Percentiles rank a stretch among this genome's conserved stretches.
phyloP scores from a whole-genome alignment of 2,797 vertebrate species.

The Sparidentex hasta region DNA sequence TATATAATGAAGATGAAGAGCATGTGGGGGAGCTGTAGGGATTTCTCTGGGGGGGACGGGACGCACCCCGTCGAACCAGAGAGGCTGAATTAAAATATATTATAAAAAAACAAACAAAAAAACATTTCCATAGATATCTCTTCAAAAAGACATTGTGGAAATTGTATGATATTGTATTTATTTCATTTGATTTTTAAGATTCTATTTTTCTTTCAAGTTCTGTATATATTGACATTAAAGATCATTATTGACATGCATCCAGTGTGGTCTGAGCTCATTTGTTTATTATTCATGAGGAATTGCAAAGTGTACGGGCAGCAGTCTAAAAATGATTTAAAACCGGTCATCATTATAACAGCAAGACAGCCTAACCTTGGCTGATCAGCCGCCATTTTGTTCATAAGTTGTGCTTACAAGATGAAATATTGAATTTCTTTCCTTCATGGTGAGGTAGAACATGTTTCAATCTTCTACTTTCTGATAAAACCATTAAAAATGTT shows the following conservation, averaged over 20 bases:
- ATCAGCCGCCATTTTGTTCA: background rate
- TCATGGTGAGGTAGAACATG: too few relatives aligned
- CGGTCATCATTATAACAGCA: background rate
- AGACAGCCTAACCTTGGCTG: background rate
- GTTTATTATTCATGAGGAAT: background rate
- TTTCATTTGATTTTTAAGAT: constrained; percentile 96
- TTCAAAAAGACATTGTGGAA: constrained; percentile 92
- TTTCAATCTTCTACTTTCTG: background rate
- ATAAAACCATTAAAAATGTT: background rate
- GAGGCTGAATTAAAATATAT: constrained; percentile 64
- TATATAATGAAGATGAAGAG: constrained; percentile 76
- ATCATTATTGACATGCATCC: constrained; percentile 89
- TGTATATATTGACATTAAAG: constrained; percentile 97
- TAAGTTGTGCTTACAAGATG: background rate
- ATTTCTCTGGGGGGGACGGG: constrained; percentile 75
- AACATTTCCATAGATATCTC: constrained; percentile 85
- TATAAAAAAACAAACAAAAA: constrained; percentile 42
- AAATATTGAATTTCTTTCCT: background rate
- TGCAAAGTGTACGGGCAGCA: background rate
- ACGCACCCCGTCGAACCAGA: constrained; percentile 78
- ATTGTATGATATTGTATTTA: constrained; percentile 99
- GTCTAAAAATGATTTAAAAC: background rate
- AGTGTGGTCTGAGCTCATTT: constrained; percentile 20
- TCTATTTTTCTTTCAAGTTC: constrained; percentile 95
- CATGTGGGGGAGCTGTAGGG: constrained; percentile 77